phyloP scores from a whole-genome alignment of 1,140 invertebrate species.

The Ptiloglossa arizonensis region DNA sequence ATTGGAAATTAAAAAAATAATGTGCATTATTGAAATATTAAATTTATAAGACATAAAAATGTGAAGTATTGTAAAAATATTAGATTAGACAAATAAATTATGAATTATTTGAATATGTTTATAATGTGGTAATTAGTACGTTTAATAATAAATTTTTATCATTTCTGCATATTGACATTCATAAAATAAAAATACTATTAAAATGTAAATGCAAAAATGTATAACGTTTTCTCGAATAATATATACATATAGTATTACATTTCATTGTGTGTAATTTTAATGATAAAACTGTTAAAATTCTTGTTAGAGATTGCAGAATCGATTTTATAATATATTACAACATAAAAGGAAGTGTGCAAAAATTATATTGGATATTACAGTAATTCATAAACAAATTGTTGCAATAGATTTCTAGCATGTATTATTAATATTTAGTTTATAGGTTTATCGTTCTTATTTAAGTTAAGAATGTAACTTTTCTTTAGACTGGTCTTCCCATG shows the following conservation, averaged over 20 bases:
- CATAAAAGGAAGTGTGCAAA: conserved; percentile 31
- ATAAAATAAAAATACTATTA: background rate
- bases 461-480: background rate
- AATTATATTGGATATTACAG: conserved; percentile 11
- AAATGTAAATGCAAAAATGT: conserved; percentile 2
- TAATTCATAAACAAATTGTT: conserved; percentile 20
- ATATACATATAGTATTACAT: background rate
- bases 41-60: background rate
- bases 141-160: background rate
- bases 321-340: conserved; percentile 27
- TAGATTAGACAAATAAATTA: background rate
- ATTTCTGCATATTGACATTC: background rate
- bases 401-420: conserved; percentile 1
- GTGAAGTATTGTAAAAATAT: background rate
- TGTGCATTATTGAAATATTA: background rate
- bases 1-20: background rate
- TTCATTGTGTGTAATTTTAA: background rate
- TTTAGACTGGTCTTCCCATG: conserved; percentile 87
- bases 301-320: background rate
- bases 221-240: background rate
- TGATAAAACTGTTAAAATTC: conserved; percentile 5
- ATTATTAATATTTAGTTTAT: conserved; percentile 22
- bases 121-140: background rate
- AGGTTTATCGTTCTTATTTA: background rate
- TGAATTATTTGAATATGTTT: background rate